Base-by-base conservation (phyloP, 2,888 invertebrate species). In the Esperia sulphurella region DNA sequence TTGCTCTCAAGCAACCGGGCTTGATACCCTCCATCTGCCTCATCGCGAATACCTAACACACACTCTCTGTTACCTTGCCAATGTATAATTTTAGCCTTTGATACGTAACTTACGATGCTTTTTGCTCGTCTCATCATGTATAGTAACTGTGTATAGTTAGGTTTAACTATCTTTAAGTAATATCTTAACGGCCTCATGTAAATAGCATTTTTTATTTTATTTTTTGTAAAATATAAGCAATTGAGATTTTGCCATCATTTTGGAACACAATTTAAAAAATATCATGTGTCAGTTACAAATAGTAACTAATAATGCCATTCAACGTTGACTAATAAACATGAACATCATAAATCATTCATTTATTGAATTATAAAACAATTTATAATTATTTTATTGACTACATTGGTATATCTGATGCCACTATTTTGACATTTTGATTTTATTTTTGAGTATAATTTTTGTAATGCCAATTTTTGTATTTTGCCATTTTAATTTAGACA, bases 71-170 rank as follows among this genome's bases (percentile, higher is more conserved):
- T 30, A 42, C 13, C 31, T 31, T 43, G 43, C 43, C 43, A 43
- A 28, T 29, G 8, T 41, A 10, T 33, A 14, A 43, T 14, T 39
- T 40, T 40, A 45, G 46, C 46, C 46, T 50, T 42, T 45, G 39
- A 50, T 50, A 50, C 50, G 50, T 50, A 50, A 49, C 37, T 12
- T 28, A 29, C 33, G 43, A 43, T 33, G 43, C 43, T 33, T 43
- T 41, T 10, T 28, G 38, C 41, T 35, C 46, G 40, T 41, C 21
- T 33, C 41, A 46, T 46, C 41, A 64, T 69, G 64, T 68, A 65
- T 68, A 81, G 79, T 77, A 75, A 79, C 71, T 85, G 80, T 86
- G 76, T 81, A 84, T 78, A 78, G 73, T 59, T 83, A 83, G 77
- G 51, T 67, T 70, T 54, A 59, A 65, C 61, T 66, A 61, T 66